Percentiles rank a stretch among this genome's conserved stretches.
These are phyloP conservation scores for Plagodis dolabraria DNA, from an alignment of 2,888 invertebrate species.

Conservation along the genomic window DNA sequence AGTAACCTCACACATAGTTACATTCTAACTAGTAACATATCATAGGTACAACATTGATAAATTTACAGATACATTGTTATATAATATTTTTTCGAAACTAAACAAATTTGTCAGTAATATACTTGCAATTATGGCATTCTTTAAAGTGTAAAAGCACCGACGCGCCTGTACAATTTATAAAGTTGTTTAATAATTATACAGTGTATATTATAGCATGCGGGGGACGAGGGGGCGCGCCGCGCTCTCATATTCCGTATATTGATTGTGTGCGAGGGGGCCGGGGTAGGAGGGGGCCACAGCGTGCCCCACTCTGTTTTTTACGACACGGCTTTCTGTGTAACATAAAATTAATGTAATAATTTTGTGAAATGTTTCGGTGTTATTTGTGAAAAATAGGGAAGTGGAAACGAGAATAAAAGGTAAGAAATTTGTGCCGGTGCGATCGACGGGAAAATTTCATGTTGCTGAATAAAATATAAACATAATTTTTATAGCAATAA, in stretches of 20 bases:
- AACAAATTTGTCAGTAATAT: not conserved
- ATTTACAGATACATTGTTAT: slow-evolving; percentile 25
- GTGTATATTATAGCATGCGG: slow-evolving; percentile 84
- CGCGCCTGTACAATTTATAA: slow-evolving; percentile 73
- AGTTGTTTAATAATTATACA: slow-evolving; percentile 83
- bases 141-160: slow-evolving; percentile 57
- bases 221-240: slow-evolving; percentile 83
- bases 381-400: slow-evolving; percentile 82
- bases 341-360: slow-evolving; percentile 83
- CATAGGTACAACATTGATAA: not conserved
- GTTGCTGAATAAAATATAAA: slow-evolving; percentile 72
- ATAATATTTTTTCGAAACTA: slow-evolving; percentile 23
- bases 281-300: slow-evolving; percentile 84
- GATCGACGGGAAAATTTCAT: slow-evolving; percentile 65
- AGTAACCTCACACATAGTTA: slow-evolving; percentile 9
- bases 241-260: slow-evolving; percentile 85
- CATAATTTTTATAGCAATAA: slow-evolving; percentile 77
- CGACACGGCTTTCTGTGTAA: slow-evolving; percentile 86
- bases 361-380: slow-evolving; percentile 85
- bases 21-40: not conserved
- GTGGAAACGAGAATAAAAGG: slow-evolving; percentile 77
- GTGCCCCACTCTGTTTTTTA: slow-evolving; percentile 86
- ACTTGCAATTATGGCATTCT: slow-evolving; percentile 11
- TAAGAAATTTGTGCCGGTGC: slow-evolving; percentile 69
- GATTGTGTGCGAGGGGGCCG: slow-evolving; percentile 85